These are phyloP conservation scores for Lutjanus argentimaculatus DNA, from an alignment of 2,797 vertebrate genomes.

Conservation along the genomic window DNA sequence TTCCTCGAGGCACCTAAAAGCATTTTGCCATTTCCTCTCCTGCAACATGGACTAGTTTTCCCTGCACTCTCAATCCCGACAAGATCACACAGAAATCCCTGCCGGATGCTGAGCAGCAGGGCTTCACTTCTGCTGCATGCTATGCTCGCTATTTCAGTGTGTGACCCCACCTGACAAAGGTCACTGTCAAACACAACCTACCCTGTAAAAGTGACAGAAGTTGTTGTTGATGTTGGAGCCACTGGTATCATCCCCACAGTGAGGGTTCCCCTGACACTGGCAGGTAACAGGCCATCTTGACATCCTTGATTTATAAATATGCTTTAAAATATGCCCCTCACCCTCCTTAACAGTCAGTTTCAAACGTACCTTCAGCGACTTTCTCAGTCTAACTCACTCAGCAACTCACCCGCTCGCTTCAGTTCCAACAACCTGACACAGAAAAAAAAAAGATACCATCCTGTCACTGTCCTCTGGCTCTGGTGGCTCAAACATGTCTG, in stretches of 20 bases:
- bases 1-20: conserved; percentile 68
- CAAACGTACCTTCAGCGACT: no score
- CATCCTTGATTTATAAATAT: background rate
- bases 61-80: conserved; percentile 9
- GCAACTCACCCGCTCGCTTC: no score
- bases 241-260: background rate
- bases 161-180: conserved; percentile 43
- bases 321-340: no score
- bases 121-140: conserved; percentile 9
- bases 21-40: conserved; percentile 71
- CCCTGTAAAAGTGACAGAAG: background rate
- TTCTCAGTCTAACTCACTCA: no score
- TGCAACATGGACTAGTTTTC: conserved; percentile 27
- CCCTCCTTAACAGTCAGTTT: no score
- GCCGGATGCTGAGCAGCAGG: conserved; percentile 35
- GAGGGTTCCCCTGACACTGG: background rate
- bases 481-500: no score
- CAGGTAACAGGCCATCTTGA: background rate
- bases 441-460: no score
- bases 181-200: conserved; percentile 13
- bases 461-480: no score
- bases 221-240: background rate
- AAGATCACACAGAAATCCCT: conserved; percentile 38
- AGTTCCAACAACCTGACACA: no score
- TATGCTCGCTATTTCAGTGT: conserved; percentile 27